Conservation (phyloP, 64 coral and sea anemone species). For the Astreopora myriophthalma region DNA sequence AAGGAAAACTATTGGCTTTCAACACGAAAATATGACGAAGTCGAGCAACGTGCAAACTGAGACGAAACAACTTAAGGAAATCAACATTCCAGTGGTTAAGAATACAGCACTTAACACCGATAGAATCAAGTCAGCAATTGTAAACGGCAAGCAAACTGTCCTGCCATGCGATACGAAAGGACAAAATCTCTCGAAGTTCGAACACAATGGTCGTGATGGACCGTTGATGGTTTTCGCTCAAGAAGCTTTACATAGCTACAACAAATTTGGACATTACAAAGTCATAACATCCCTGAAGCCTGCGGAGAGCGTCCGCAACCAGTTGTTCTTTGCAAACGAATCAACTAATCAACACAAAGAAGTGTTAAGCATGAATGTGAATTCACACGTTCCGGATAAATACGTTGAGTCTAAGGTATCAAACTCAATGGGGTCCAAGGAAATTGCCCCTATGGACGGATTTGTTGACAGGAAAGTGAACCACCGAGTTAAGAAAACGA, state of each 20-base stretch:
- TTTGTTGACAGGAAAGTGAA: constrained; percentile 13
- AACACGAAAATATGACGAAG: neutral
- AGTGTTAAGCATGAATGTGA: neutral
- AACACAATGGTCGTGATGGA: constrained; percentile 73
- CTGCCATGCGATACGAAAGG: constrained; percentile 75
- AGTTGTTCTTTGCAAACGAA: constrained; percentile 79
- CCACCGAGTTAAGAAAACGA: neutral
- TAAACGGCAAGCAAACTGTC: constrained; percentile 72
- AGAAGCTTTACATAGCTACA: constrained; percentile 2
- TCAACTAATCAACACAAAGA: constrained; percentile 1
- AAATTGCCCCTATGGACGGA: neutral
- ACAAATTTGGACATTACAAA: constrained; percentile 56
- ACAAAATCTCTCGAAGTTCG: constrained; percentile 77
- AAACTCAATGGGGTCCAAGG: neutral
- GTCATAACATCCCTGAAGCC: constrained; percentile 79
- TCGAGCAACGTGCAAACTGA: neutral
- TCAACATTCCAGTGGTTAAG: neutral
- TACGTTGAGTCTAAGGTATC: neutral
- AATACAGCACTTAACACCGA: neutral
- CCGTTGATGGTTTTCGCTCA: constrained; percentile 80
- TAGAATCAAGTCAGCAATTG: constrained; percentile 86
- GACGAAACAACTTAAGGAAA: neutral
- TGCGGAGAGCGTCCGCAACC: constrained; percentile 70
- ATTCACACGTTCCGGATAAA: constrained; percentile 11
- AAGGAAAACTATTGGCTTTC: neutral